These are phyloP conservation scores for Halocynthia roretzi DNA, from an alignment of 23 tunicate genomes.

Conservation along the genomic window DNA sequence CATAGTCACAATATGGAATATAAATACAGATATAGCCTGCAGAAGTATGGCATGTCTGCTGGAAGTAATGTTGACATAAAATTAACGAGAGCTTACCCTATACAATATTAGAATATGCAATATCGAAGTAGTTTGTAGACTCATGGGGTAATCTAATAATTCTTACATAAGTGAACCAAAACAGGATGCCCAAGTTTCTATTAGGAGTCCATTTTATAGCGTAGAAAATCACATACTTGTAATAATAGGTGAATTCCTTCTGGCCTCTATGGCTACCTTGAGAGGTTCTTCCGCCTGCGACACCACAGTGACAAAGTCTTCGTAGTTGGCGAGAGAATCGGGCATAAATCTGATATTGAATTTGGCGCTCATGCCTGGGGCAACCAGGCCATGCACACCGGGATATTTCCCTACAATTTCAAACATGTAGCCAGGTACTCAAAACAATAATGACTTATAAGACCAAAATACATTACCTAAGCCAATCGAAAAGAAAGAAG, in stretches of 20 bases:
- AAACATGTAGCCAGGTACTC: neutral
- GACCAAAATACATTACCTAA: slow-evolving; percentile 30
- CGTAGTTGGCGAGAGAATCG: slow-evolving; percentile 73
- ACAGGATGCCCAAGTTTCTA: too few species aligned
- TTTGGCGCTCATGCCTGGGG: slow-evolving; percentile 75
- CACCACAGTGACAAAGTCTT: slow-evolving; percentile 44
- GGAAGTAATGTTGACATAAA: too few species aligned
- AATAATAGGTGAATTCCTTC: slow-evolving; percentile 50
- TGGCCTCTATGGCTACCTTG: slow-evolving; percentile 31
- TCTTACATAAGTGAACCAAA: too few species aligned
- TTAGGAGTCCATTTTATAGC: too few species aligned
- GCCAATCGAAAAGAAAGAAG: slow-evolving; percentile 76
- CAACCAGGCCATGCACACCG: slow-evolving; percentile 61
- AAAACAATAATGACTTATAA: neutral
- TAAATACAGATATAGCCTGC: neutral
- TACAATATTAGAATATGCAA: too few species aligned
- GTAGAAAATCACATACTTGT: slow-evolving; percentile 33
- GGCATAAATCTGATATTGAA: slow-evolving; percentile 91
- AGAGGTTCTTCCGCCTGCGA: slow-evolving; percentile 61
- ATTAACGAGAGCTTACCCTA: too few species aligned
- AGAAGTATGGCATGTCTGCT: too few species aligned
- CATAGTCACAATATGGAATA: neutral
- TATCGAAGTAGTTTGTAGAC: too few species aligned
- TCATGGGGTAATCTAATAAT: too few species aligned
- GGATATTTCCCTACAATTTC: slow-evolving; percentile 75